Percentiles rank a stretch among this genome's conserved stretches.
Conservation (phyloP, 2,797 vertebrate species). For the Naso thynnoides region DNA sequence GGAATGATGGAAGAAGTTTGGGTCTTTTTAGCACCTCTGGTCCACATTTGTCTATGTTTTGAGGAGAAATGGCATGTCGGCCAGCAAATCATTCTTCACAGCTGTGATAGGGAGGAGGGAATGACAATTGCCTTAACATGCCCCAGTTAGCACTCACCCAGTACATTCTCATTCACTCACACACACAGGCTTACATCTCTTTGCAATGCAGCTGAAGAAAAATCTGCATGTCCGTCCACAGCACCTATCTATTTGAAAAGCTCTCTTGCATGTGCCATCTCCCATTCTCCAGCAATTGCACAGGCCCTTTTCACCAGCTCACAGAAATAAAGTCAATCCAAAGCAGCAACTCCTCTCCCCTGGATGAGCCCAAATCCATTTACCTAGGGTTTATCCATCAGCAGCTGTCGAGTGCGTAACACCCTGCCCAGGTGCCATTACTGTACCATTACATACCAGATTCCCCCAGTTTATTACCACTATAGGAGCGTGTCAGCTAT, state of each 20-base stretch:
- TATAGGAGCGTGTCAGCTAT: constrained; percentile 83
- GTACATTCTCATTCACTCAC: constrained; percentile 56
- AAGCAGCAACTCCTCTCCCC: constrained; percentile 66
- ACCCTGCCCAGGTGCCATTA: constrained; percentile 84
- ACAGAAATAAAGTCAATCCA: constrained; percentile 66
- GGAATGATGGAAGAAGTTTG: constrained; percentile 72
- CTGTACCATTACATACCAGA: constrained; percentile 85
- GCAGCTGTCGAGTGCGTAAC: constrained; percentile 80
- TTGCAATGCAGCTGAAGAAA: constrained; percentile 40
- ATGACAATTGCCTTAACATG: constrained; percentile 77
- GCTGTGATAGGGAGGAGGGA: constrained; percentile 39
- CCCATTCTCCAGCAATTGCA: constrained; percentile 41
- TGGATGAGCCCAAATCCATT: constrained; percentile 83
- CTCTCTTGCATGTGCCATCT: constrained; percentile 38
- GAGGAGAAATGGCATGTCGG: constrained; percentile 65
- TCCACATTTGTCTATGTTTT: constrained; percentile 73
- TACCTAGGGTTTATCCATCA: constrained; percentile 85
- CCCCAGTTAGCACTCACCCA: constrained; percentile 75
- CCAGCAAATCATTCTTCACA: constrained; percentile 73
- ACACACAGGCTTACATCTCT: constrained; percentile 3
- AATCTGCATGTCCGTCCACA: constrained; percentile 62
- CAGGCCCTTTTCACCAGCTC: constrained; percentile 48
- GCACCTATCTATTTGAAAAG: constrained; percentile 52
- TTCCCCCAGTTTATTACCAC: constrained; percentile 85
- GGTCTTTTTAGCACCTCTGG: constrained; percentile 59